These are phyloP conservation scores for Shinisaurus crocodilurus DNA, from an alignment of 2,113 vertebrate species.

Conservation along the genomic window DNA sequence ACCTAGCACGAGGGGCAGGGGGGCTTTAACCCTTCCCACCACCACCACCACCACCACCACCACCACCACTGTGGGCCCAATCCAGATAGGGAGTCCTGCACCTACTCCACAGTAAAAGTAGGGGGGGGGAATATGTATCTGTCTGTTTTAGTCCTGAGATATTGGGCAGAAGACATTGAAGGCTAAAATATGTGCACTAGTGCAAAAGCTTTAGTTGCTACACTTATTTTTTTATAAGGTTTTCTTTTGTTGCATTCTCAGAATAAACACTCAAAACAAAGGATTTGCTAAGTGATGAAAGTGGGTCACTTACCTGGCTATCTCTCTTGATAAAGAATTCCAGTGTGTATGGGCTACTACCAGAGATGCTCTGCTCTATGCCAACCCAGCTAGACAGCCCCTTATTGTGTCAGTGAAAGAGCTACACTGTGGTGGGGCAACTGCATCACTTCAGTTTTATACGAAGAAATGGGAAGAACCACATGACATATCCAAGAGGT, in stretches of 20 bases:
- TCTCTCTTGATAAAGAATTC: neutral
- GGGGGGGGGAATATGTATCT: too few relatives aligned
- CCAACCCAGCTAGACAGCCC: neutral
- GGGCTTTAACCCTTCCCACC: too few relatives aligned
- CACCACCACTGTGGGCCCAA: too few relatives aligned
- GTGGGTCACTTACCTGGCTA: neutral
- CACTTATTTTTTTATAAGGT: neutral
- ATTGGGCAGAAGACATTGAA: neutral
- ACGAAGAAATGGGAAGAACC: neutral
- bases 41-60: too few relatives aligned
- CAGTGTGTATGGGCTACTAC: neutral
- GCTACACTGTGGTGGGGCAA: neutral
- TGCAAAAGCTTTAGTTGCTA: neutral
- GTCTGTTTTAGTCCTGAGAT: neutral
- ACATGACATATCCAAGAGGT: neutral
- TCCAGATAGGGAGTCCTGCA: too few relatives aligned
- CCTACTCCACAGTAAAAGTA: too few relatives aligned
- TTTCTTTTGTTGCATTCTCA: neutral
- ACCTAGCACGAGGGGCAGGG: too few relatives aligned
- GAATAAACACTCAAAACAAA: neutral
- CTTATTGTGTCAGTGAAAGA: neutral
- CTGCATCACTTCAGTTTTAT: neutral
- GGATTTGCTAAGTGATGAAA: neutral
- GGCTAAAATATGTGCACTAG: neutral
- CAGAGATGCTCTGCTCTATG: neutral